Conservation (phyloP, 2,888 invertebrate species). For the Eupeodes latifasciatus region DNA sequence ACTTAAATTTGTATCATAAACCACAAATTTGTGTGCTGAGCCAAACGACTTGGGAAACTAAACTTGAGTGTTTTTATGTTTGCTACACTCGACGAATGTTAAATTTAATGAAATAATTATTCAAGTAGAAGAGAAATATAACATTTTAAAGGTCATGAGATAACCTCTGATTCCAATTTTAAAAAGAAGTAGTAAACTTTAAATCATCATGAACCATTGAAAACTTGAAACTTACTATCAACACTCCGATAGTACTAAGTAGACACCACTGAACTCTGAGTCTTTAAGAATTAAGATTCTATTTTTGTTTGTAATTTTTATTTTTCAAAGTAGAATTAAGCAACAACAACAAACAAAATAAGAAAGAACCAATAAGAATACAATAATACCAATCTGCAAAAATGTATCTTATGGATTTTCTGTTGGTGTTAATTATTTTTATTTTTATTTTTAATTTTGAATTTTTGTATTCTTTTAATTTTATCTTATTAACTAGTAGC, state of each 20-base stretch:
- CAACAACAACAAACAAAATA: not conserved
- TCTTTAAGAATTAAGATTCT: not conserved
- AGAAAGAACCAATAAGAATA: conserved; percentile 37
- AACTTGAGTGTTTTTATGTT: too few species aligned
- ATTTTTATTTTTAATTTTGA: not conserved
- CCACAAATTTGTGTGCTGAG: too few species aligned
- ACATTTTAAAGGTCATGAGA: too few species aligned
- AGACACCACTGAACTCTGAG: not conserved
- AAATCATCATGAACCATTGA: too few species aligned
- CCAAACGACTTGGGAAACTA: too few species aligned
- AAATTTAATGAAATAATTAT: too few species aligned
- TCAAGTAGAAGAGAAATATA: too few species aligned
- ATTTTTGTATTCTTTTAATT: conserved; percentile 16
- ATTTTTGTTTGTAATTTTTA: not conserved
- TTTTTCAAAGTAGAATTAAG: conserved; percentile 23
- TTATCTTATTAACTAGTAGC: conserved; percentile 61
- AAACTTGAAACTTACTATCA: not conserved
- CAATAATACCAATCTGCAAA: conserved; percentile 59
- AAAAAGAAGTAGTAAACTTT: too few species aligned
- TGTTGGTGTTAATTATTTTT: conserved; percentile 24
- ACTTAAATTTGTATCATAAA: not conserved
- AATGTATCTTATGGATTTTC: conserved; percentile 23
- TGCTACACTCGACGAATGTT: too few species aligned
- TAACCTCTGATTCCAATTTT: too few species aligned
- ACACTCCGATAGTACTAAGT: not conserved